Evolutionary conservation across 2,888 invertebrate genomes (phyloP), one percentile per base, ranked within the genome.

Genomic region (Apotomis betuletana): DNA sequence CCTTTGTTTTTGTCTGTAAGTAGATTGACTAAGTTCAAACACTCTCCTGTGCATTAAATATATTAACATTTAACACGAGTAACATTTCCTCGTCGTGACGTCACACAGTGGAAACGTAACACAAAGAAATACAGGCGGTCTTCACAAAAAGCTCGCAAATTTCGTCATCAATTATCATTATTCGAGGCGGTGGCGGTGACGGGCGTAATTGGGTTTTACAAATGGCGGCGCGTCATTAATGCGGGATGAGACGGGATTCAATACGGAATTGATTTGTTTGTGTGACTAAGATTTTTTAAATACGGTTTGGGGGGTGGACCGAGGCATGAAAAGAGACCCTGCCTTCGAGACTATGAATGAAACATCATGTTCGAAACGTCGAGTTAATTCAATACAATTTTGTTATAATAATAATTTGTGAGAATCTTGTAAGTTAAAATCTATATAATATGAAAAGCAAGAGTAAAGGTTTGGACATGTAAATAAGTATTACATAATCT

Each of bases 101-200:
- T 74, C 55, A 9, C 0, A 77, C 83, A 88, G 75, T 73, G 92
- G 63, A 78, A 81, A 88, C 86, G 67, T 74, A 74, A 76, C 70
- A 72, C 77, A 79, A 90, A 92, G 92, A 92, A 91, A 90, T 91
- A 92, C 89, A 82, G 83, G 87, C 85, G 87, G 82, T 85, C 85
- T 89, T 90, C 91, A 87, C 92, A 92, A 91, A 91, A 92, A 92
- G 92, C 92, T 91, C 91, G 91, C 90, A 89, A 92, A 92, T 91
- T 92, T 90, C 90, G 84, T 91, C 92, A 92, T 92, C 92, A 92
- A 92, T 92, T 92, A 92, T 92, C 91, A 91, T 92, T 92, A 92
- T 92, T 91, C 90, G 88, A 89, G 85, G 85, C 82, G 85, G 81
- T 81, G 83, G 80, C 79, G 82, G 81, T 76, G 81, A 85, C 87